These are phyloP conservation scores for Bufo gargarizans DNA, from an alignment of 2,113 vertebrate species.

Conservation along the genomic window DNA sequence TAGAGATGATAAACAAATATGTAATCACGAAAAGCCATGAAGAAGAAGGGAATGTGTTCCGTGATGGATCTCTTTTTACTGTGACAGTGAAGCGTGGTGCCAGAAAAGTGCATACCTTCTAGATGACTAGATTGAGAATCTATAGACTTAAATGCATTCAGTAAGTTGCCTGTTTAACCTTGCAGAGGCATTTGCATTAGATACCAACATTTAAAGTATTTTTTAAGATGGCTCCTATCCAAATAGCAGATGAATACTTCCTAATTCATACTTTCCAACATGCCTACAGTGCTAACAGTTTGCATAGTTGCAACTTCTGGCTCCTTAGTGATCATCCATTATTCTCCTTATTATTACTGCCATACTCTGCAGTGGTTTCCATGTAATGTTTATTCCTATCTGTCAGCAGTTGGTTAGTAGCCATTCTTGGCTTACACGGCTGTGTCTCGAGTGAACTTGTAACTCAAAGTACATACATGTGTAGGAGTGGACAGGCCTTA, in stretches of 20 bases:
- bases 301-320: not conserved
- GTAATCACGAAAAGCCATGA: not conserved
- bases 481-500: too few species aligned
- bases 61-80: conserved; percentile 36
- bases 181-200: conserved; percentile 7
- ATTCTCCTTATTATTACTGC: not conserved
- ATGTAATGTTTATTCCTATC: not conserved
- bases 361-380: not conserved
- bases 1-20: conserved; percentile 44
- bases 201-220: conserved; percentile 6
- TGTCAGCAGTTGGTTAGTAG: not conserved
- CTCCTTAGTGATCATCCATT: not conserved
- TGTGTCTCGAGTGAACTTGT: not conserved
- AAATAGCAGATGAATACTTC: conserved; percentile 2
- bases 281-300: not conserved
- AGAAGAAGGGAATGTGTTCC: conserved; percentile 39
- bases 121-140: not conserved
- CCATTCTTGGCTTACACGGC: not conserved
- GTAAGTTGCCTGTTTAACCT: not conserved
- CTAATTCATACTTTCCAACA: not conserved
- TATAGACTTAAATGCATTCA: conserved; percentile 18
- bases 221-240: not conserved
- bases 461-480: not conserved
- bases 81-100: conserved; percentile 10
- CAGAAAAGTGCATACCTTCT: conserved; percentile 19